Base-by-base conservation (phyloP, 2,888 invertebrate species). In the Diarsia mendica region DNA sequence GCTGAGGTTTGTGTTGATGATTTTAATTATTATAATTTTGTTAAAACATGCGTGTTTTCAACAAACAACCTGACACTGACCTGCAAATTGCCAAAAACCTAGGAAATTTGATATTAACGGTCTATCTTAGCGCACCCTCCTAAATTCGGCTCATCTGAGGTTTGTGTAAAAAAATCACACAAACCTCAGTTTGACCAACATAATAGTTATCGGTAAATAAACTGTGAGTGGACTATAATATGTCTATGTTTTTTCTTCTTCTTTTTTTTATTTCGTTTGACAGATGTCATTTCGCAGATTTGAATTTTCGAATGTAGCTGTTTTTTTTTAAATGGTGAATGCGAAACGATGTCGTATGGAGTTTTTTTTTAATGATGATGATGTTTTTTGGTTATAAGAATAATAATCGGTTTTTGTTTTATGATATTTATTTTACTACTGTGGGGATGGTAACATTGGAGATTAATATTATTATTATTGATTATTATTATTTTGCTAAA, bases 311-410 rank as follows among this genome's bases (percentile, higher is more conserved):
- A 67, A 73, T 33, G n/a, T 55, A 48, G 48, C 49, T 46, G 8
- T 72, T 39, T 53, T 66, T 65, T 67, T 65, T 60, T 23, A 61
- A 67, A 67, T 33, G 11, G 48, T 51, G 28, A 66, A 51, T 76
- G 85, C 84, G 87, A 85, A 87, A 79, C 87, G 79, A 79, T 61
- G 73, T 86, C 78, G 11, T 20, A 44, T 63, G 66, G 48, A 53
- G 66, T 63, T 75, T 68, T 74, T 74, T 63, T 63, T 63, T 63
- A 13, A 44, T 23, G 8, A 48, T 60, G 28, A 63, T 66, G 51
- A 66, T 48, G 58, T n/a, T 74, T 58, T 28, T 64, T 76, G 69
- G 15, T 65, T 72, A 51, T 23, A 15, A 53, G 70, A 69, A 72
- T 67, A 65, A 28, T 67, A 68, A 55, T 58, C 55, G 13, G 51